phyloP scores from a whole-genome alignment of 2,113 vertebrate species.

The Eonycteris spelaea region DNA sequence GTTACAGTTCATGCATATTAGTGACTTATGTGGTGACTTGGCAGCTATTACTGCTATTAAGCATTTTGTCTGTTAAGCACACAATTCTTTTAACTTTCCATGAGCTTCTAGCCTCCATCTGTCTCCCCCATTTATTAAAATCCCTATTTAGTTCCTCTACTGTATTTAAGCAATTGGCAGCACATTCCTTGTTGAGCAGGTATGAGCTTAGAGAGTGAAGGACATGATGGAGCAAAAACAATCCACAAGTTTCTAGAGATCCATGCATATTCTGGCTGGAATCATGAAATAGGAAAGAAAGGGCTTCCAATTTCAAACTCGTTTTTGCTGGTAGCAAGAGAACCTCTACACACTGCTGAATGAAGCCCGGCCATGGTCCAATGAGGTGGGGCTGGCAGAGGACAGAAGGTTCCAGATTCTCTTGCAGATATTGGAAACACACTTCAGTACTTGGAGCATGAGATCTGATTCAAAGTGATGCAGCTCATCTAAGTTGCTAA shows the following conservation, averaged over 20 bases:
- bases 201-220: not conserved
- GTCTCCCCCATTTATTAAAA: conserved; percentile 75
- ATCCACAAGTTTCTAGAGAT: not conserved
- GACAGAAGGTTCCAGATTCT: not conserved
- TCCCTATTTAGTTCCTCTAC: conserved; percentile 50
- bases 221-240: not conserved
- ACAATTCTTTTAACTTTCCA: conserved; percentile 71
- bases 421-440: not conserved
- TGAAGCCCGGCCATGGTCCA: not conserved
- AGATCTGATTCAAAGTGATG: conserved; percentile 48
- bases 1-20: conserved; percentile 68
- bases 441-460: not conserved
- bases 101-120: conserved; percentile 71
- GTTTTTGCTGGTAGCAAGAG: not conserved
- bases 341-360: not conserved
- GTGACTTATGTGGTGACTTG: conserved; percentile 76
- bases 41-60: conserved; percentile 77
- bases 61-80: conserved; percentile 77
- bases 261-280: conserved; percentile 4
- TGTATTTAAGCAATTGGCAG: conserved; percentile 26
- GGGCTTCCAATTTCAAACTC: not conserved
- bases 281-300: conserved; percentile 19
- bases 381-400: not conserved
- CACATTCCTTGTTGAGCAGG: not conserved
- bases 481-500: not conserved